Base-by-base conservation (phyloP, 2,797 vertebrate genomes). In the Rhabdophis nuchalis region DNA sequence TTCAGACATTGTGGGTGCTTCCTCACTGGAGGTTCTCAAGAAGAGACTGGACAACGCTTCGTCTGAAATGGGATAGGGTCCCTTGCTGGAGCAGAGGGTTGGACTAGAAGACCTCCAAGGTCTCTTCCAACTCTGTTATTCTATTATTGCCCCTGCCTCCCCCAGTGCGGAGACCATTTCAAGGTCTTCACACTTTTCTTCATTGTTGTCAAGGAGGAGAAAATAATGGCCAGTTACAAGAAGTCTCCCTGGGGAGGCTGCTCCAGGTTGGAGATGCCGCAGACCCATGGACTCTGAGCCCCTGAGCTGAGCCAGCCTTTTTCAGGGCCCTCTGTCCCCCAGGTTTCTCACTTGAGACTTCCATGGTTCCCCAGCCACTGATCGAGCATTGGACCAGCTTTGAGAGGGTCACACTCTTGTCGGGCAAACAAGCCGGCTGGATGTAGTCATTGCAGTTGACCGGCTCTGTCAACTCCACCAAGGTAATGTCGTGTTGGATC, bases 351-450 rank as follows among this genome's bases (percentile, higher is more conserved):
- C 96, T 46, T 94, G 90, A 60, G 0, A 29, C 72, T 0, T 41
- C 0, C 0, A 16, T 91, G 57, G 57, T 4, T 0, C 91, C 91
- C 86, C 91, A 91, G 52, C 91, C 86, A 16, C 91, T 91, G 61
- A 91, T 7, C 7, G 87, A 91, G 61, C 91, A 91, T 10, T 91
- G 61, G 53, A 36, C 4, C 2, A 91, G 36, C 27, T 7, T 25
- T 93, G 16, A 27, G 87, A 95, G 53, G 0, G 6, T 6, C 25
- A 92, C 27, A 0, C 5, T 90, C 36, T 5, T 3, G 0, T 94
- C 90, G 0, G 95, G 95, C 60, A 94, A 85, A 0, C 96, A 96
- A 89, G 2, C 18, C 1, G 97, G 96, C 46, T 94, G 94, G 90
- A 95, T 93, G 82, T 92, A 86, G 16, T 90, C 60, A 1, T n/a